phyloP scores from a whole-genome alignment of 1,140 invertebrate species.

The Zophobas morio region DNA sequence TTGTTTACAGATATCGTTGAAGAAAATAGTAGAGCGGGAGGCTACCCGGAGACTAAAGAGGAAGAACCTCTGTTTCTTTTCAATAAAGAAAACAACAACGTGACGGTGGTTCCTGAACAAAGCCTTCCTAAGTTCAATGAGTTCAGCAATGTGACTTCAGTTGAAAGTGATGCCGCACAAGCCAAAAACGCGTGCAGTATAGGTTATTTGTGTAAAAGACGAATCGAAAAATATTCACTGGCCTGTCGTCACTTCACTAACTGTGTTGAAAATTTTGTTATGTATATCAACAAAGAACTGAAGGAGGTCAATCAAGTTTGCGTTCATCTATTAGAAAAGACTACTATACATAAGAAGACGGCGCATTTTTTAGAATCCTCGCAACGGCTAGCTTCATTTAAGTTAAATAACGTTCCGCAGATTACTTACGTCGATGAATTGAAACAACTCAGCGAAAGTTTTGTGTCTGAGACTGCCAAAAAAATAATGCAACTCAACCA shows the following conservation, averaged over 20 bases:
- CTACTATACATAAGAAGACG: conserved; percentile 66
- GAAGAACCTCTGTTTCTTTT: conserved; percentile 86
- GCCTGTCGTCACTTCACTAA: conserved; percentile 78
- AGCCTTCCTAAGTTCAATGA: conserved; percentile 86
- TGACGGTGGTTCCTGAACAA: conserved; percentile 72
- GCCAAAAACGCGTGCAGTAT: conserved; percentile 92
- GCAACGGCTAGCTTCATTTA: conserved; percentile 46
- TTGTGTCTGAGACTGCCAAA: conserved; percentile 51
- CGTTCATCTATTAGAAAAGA: conserved; percentile 65
- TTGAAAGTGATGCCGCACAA: conserved; percentile 90
- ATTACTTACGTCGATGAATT: conserved; percentile 47
- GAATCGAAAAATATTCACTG: conserved; percentile 79
- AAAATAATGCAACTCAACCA: conserved; percentile 73
- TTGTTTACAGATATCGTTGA: conserved; percentile 76
- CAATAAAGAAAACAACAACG: conserved; percentile 90
- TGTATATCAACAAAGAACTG: conserved; percentile 73
- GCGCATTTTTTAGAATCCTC: conserved; percentile 57
- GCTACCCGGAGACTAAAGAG: conserved; percentile 81
- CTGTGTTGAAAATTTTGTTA: conserved; percentile 77
- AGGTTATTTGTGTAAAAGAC: conserved; percentile 85
- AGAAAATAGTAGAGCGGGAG: conserved; percentile 75
- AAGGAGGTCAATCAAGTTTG: conserved; percentile 69
- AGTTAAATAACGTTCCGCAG: conserved; percentile 11
- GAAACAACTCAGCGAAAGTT: conserved; percentile 53
- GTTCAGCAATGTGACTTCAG: conserved; percentile 84